Evolutionary conservation across 2,113 vertebrate genomes (phyloP), one percentile per base, ranked within the genome.

Genomic region (Alosa alosa): DNA sequence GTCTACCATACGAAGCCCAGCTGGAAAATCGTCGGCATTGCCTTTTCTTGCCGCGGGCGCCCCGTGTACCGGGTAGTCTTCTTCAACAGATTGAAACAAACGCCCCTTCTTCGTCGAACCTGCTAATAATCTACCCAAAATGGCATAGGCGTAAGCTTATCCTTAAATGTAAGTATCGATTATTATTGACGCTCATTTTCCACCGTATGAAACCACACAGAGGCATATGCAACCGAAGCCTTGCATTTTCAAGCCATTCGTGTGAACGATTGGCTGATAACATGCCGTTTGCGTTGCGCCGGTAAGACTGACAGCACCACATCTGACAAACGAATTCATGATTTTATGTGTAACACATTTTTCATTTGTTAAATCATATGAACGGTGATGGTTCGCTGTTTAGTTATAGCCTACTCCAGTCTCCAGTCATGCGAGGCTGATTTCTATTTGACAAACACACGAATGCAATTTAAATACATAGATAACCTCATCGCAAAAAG

Each of bases 91-190:
- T 88, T 87, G 87, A 86, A 89, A 81, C 87, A 86, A 87, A 87
- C 82, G 57, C 87, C 57, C 22, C 89, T 87, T 88, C 85, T 83
- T 85, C 87, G 85, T 86, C 88, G 41, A 81, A 85, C 88, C 86
- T 81, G 90, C 20, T 41, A 89, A 89, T 88, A 89, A 72, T 83
- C 86, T 78, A 78, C 83, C 85, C 88, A 86, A 88, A 87, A 55
- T 83, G 82, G 88, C 85, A 89, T 88, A 86, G 82, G 89, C 83
- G 86, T 87, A 85, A 83, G 88, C 87, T 60, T 87, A 84, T 91
- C 82, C 85, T 46, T 89, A 91, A 90, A 91, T 92, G 94, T 94
- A 92, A 95, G 94, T 95, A 93, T 87, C 84, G 81, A 85, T 85
- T 44, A 55, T 83, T 85, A 86, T 72, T 44, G 86, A 84, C 64